Base-by-base conservation (phyloP, 1,140 invertebrate genomes). In the Temnothorax nylanderi region DNA sequence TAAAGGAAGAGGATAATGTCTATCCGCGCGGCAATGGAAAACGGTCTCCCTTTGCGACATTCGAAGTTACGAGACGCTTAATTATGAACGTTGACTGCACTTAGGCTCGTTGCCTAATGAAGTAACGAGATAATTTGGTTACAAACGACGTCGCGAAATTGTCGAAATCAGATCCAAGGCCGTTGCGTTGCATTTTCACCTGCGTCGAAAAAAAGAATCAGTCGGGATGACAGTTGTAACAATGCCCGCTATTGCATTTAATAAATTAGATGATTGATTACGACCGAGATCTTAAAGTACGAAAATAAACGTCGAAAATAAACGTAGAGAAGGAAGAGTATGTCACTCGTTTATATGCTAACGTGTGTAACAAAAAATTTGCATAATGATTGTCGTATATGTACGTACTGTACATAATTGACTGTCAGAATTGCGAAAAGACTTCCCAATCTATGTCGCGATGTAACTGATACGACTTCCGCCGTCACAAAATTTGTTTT, bases 81-180 rank as follows among this genome's bases (percentile, higher is more conserved):
- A 87, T 89, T 90, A 76, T 69, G 21, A 67, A 65, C 8, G 13
- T 26, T 18, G 41, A 13, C 32, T 76, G 51, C 72, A 58, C 37
- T 58, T 7, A n/a, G 80, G 26, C 32, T 72, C 16, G 67, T 82
- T 87, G 75, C 71, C 60, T 74, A 88, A 76, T 34, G 84, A 26
- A 26, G 26, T 26, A 26, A 91, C 77, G 78, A 91, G 88, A 92
- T 92, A 91, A 92, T 91, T 85, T 80, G 65, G 80, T 84, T 76
- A 64, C 54, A 34, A 49, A 41, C 21, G 77, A 37, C 4, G 71
- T 37, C 5, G 10, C 44, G 85, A 18, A 21, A 82, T 82, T 87
- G 76, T 64, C 26, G 84, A 80, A 89, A 87, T 56, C 65, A 26
- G 60, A 71, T 56, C 49, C 88, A 88, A 90, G 89, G 89, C 71